These are phyloP conservation scores for Corticium candelabrum DNA, from an alignment of 37 sponge, comb jelly and placozoan species.

Conservation along the genomic window DNA sequence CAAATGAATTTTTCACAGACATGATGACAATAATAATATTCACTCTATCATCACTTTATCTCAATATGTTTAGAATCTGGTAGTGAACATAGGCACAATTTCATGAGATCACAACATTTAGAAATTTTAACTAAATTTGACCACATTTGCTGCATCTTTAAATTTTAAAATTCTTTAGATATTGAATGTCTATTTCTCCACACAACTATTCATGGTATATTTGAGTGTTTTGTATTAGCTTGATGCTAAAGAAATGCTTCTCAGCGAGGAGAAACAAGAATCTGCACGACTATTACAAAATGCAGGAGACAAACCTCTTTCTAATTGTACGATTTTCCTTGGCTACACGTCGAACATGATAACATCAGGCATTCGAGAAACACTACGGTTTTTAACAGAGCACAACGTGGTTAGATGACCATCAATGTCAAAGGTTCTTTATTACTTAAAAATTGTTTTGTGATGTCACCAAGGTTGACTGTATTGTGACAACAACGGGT, in stretches of 20 bases:
- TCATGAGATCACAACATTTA: too few species aligned
- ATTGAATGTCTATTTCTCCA: too few species aligned
- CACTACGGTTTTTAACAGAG: conserved; percentile 72
- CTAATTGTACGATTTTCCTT: conserved; percentile 95
- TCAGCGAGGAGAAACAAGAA: conserved; percentile 1
- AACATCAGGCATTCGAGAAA: conserved; percentile 79
- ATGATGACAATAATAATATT: too few species aligned
- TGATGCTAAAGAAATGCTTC: conserved; percentile 3
- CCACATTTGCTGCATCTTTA: too few species aligned
- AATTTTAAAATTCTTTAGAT: too few species aligned
- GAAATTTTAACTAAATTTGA: too few species aligned
- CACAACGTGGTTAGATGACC: conserved; percentile 69
- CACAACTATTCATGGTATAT: neutral
- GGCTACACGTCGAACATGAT: conserved; percentile 97
- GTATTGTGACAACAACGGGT: conserved; percentile 88
- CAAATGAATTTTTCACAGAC: too few species aligned
- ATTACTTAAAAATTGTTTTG: neutral
- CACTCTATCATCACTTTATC: too few species aligned
- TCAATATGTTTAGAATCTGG: too few species aligned
- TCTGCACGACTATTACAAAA: neutral
- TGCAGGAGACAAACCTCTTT: conserved; percentile 37
- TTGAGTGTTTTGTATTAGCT: neutral
- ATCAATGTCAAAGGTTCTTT: neutral
- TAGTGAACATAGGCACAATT: too few species aligned
- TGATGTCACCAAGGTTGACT: conserved; percentile 80